These are phyloP conservation scores for Isoperla grammatica DNA, from an alignment of 2,888 invertebrate species.

Conservation along the genomic window DNA sequence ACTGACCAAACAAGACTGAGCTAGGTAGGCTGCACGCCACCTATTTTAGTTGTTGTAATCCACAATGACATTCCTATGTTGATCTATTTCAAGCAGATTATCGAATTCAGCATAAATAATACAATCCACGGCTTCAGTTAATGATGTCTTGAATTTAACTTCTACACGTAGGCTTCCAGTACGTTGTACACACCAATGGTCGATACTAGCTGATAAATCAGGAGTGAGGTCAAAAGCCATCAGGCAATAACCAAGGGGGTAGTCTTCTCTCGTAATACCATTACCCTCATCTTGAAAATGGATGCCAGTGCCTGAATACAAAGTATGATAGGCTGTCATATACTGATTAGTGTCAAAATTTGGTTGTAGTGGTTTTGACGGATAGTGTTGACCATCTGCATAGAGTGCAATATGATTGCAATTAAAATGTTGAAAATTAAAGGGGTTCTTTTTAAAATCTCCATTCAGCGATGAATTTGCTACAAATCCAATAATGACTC, in stretches of 20 bases:
- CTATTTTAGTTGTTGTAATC: background rate
- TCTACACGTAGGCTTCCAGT: background rate
- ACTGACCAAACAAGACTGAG: background rate
- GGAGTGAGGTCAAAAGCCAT: constrained; percentile 2
- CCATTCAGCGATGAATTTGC: constrained; percentile 28
- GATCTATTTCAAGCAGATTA: background rate
- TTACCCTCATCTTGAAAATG: background rate
- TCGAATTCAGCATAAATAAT: background rate
- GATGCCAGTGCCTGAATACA: background rate
- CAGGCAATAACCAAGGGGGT: background rate
- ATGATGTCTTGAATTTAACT: background rate
- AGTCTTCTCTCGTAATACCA: background rate
- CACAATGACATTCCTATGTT: background rate
- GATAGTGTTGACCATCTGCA: constrained; percentile 33
- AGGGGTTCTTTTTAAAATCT: constrained; percentile 31
- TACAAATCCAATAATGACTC: constrained; percentile 30
- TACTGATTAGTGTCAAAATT: constrained; percentile 23
- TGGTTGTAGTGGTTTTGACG: constrained; percentile 27
- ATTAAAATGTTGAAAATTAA: constrained; percentile 32
- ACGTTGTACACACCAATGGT: background rate
- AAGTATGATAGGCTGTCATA: background rate
- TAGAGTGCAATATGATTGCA: constrained; percentile 27
- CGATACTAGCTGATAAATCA: background rate
- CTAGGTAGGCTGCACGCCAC: background rate
- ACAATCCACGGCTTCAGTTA: background rate